A percentile compares a stretch with the other conserved stretches of the same genome.
Conservation (phyloP, 2,888 invertebrate species). For the Willowsia nigromaculata region DNA sequence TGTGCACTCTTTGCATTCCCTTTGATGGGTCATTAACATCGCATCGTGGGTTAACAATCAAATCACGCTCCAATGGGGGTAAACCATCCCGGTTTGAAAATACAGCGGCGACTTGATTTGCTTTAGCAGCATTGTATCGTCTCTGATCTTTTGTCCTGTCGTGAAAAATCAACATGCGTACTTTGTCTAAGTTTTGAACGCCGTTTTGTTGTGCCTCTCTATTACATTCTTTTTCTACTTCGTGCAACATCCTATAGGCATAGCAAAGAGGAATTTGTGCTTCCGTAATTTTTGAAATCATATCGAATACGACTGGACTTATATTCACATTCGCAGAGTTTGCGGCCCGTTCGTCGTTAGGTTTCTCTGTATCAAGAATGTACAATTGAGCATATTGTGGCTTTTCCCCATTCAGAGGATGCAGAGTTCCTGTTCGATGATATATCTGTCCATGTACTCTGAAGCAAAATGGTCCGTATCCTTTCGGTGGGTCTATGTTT, state of each 20-base stretch:
- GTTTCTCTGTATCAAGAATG: constrained; percentile 69
- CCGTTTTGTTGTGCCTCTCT: too few species aligned
- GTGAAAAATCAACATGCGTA: background rate
- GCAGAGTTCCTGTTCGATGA: constrained; percentile 59
- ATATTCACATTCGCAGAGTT: background rate
- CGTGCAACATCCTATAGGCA: constrained; percentile 68
- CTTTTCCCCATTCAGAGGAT: constrained; percentile 16
- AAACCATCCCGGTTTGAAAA: constrained; percentile 70
- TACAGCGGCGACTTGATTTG: constrained; percentile 10
- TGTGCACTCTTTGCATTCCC: background rate
- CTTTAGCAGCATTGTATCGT: constrained; percentile 48
- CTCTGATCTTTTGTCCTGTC: background rate
- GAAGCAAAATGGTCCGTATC: constrained; percentile 70
- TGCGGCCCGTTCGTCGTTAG: constrained; percentile 37
- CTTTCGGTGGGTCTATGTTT: constrained; percentile 39
- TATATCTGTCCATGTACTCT: constrained; percentile 76
- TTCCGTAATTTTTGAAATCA: background rate
- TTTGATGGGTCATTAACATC: background rate
- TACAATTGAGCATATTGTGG: constrained; percentile 70
- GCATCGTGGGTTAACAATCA: too few species aligned
- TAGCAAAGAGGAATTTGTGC: too few species aligned
- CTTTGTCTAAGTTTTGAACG: background rate
- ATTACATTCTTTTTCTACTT: constrained; percentile 68
- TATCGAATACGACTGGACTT: background rate
- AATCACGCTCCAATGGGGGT: constrained; percentile 74